Evolutionary conservation across 2,888 invertebrate genomes (phyloP).

Genomic region (Panzeria rudis): DNA sequence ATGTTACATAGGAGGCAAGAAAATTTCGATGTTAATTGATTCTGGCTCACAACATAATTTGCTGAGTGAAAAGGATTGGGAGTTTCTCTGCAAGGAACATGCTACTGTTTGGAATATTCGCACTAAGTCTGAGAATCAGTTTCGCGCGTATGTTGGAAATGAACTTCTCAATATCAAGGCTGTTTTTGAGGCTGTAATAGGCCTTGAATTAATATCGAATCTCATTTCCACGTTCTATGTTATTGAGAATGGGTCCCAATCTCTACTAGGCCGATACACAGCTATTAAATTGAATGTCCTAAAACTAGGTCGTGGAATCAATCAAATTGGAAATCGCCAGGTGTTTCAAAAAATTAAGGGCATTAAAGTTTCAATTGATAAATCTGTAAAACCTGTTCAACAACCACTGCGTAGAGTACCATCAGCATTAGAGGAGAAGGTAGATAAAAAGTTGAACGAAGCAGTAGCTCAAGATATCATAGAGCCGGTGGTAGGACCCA

Average conservation of each 20-base stretch:
- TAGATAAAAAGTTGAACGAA: too few relatives aligned
- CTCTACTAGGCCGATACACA: slow-evolving; percentile 54
- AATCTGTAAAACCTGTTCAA: too few relatives aligned
- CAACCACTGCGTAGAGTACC: too few relatives aligned
- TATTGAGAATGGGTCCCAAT: slow-evolving; percentile 48
- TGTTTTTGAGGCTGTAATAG: slow-evolving; percentile 61
- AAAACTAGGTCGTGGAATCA: slow-evolving; percentile 44
- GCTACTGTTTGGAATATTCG: slow-evolving; percentile 55
- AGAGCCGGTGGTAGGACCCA: too few relatives aligned
- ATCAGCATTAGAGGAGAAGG: too few relatives aligned
- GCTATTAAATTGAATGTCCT: slow-evolving; percentile 49
- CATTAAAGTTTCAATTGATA: slow-evolving; percentile 70
- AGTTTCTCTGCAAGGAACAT: slow-evolving; percentile 29
- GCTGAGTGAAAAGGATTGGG: slow-evolving; percentile 59
- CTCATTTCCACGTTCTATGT: slow-evolving; percentile 62
- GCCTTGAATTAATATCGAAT: slow-evolving; percentile 35
- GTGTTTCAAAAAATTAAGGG: slow-evolving; percentile 75
- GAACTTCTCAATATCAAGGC: slow-evolving; percentile 55
- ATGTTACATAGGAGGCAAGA: slow-evolving; percentile 57
- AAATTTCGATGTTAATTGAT: slow-evolving; percentile 64
- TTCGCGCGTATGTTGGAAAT: slow-evolving; percentile 63
- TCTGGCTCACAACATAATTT: slow-evolving; percentile 60
- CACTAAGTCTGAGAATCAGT: slow-evolving; percentile 46
- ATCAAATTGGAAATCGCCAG: slow-evolving; percentile 14
- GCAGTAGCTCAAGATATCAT: too few relatives aligned